Percentiles rank a stretch among this genome's conserved stretches.
Evolutionary conservation across 2,113 vertebrate species (phyloP).

Genomic region (Tretioscincus oriximinensis): DNA sequence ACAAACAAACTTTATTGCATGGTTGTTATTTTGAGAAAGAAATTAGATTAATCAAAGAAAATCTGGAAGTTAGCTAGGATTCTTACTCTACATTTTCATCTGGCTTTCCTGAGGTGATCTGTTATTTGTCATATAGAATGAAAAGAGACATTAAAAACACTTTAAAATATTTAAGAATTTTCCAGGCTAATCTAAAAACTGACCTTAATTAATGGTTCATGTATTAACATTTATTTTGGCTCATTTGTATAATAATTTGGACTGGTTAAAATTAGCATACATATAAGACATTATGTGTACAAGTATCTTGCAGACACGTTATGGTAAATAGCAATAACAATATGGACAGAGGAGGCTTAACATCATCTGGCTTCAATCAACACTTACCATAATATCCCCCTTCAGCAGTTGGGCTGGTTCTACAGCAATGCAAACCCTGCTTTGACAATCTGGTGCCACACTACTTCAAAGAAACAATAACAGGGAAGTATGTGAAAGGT

Average conservation of each 20-base stretch:
- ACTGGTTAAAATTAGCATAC: neutral
- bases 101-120: neutral
- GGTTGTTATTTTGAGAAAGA: too few relatives aligned
- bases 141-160: neutral
- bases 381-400: constrained; percentile 92
- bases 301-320: neutral
- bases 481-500: rapidly evolving
- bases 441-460: constrained; percentile 79
- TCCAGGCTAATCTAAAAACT: neutral
- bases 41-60: neutral
- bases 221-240: neutral
- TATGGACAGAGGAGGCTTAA: neutral
- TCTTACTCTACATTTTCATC: neutral
- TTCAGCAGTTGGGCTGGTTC: constrained; percentile 94
- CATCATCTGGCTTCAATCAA: neutral
- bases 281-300: neutral
- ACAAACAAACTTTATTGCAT: too few relatives aligned
- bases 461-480: constrained; percentile 71
- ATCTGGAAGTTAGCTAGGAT: neutral
- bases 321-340: too few relatives aligned
- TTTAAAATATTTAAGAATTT: neutral
- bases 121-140: neutral
- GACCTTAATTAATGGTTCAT: neutral
- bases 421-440: constrained; percentile 80
- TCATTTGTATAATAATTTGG: constrained; percentile 6